These are phyloP conservation scores for Microcaecilia unicolor DNA, from an alignment of 2,797 vertebrate genomes.

Conservation along the genomic window DNA sequence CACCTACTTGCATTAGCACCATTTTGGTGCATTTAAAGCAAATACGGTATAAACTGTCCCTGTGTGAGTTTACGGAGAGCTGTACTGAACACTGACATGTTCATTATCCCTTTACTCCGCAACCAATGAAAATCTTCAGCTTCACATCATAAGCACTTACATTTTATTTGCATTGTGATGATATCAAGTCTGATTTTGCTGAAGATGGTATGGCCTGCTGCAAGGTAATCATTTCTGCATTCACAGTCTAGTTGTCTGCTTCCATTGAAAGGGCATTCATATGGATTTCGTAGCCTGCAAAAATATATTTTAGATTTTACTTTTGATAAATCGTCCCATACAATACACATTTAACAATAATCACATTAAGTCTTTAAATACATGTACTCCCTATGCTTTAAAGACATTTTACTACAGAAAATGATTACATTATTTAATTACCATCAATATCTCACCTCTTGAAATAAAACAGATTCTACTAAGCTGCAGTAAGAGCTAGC, in stretches of 20 bases:
- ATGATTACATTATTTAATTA: neutral
- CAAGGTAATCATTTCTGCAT: conserved; percentile 79
- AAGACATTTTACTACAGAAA: too few species aligned
- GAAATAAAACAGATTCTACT: too few species aligned
- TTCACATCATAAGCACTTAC: too few species aligned
- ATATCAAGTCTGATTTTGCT: conserved; percentile 85
- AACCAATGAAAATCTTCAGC: too few species aligned
- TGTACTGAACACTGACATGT: too few species aligned
- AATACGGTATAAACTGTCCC: too few species aligned
- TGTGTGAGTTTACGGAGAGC: too few species aligned
- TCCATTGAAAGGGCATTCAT: conserved; percentile 88
- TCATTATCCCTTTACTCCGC: too few species aligned
- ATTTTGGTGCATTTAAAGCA: too few species aligned
- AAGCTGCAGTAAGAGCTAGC: too few species aligned
- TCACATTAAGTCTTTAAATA: neutral
- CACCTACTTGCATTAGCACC: too few species aligned
- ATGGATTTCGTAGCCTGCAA: conserved; percentile 81
- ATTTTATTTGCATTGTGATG: conserved; percentile 75
- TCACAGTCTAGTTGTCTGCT: conserved; percentile 77
- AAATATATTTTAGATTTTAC: neutral
- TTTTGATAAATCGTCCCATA: neutral
- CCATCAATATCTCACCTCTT: too few species aligned
- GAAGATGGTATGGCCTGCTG: conserved; percentile 82
- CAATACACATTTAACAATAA: neutral
- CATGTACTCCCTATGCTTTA: neutral